These are phyloP conservation scores for Clarias magur DNA, from an alignment of 2,113 vertebrate genomes.

Conservation along the genomic window DNA sequence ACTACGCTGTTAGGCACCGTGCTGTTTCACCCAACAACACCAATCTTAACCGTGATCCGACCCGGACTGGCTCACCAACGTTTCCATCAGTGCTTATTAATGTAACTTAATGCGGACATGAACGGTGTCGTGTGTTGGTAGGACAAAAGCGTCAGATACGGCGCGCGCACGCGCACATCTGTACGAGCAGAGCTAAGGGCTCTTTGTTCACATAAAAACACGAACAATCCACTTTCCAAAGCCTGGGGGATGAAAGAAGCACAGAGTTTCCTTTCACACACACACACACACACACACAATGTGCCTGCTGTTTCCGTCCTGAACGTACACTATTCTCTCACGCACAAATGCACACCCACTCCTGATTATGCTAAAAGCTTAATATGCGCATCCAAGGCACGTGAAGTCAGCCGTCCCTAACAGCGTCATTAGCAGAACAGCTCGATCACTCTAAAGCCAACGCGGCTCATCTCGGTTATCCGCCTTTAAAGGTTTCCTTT, in stretches of 20 bases:
- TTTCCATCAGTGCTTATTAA: not conserved
- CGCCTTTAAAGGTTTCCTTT: not conserved
- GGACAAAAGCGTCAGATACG: slow-evolving; percentile 9
- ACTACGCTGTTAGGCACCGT: not conserved
- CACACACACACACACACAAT: not conserved
- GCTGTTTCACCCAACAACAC: not conserved
- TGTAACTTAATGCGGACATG: not conserved
- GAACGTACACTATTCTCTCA: slow-evolving; percentile 2
- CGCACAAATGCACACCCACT: not conserved
- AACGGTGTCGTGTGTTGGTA: not conserved
- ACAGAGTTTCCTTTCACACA: slow-evolving; percentile 15
- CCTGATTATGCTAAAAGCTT: not conserved
- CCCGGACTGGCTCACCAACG: not conserved
- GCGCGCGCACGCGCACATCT: slow-evolving; percentile 5
- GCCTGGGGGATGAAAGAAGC: slow-evolving; percentile 28
- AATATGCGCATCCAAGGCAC: not conserved
- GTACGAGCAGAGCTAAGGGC: not conserved
- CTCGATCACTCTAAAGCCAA: not conserved
- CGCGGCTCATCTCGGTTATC: not conserved
- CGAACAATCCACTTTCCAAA: slow-evolving; percentile 34
- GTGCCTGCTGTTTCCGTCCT: slow-evolving; percentile 8
- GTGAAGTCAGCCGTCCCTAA: not conserved
- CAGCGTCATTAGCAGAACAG: slow-evolving; percentile 3
- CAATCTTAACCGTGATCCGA: not conserved
- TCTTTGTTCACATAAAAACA: slow-evolving; percentile 35